These are phyloP conservation scores for Rhyacophila brunnea DNA, from an alignment of 1,140 invertebrate genomes.

Conservation along the genomic window DNA sequence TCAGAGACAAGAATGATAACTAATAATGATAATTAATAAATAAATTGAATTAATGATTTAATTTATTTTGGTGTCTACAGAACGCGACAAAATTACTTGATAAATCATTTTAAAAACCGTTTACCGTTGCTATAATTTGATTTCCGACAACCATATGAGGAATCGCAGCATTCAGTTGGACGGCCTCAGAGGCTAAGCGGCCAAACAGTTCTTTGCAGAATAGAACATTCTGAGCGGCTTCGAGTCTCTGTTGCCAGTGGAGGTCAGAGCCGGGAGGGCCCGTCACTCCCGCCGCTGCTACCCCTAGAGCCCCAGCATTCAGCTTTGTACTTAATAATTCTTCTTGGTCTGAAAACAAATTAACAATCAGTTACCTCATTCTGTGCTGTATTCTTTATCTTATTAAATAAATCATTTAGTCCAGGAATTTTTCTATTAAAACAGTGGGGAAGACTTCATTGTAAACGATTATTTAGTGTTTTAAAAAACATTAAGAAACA, in stretches of 20 bases:
- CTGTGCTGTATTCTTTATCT: too few relatives aligned
- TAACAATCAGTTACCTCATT: too few relatives aligned
- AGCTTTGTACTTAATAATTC: slow-evolving; percentile 77
- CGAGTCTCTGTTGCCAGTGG: slow-evolving; percentile 93
- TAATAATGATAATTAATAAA: background rate
- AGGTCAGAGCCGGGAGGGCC: slow-evolving; percentile 71
- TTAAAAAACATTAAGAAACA: too few relatives aligned
- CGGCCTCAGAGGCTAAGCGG: slow-evolving; percentile 91
- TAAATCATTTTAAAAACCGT: slow-evolving; percentile 3
- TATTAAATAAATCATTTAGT: too few relatives aligned
- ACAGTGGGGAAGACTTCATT: too few relatives aligned
- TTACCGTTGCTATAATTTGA: slow-evolving; percentile 91
- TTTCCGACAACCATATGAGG: slow-evolving; percentile 96
- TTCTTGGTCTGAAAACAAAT: slow-evolving; percentile 66
- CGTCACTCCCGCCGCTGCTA: slow-evolving; percentile 60
- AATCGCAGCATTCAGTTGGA: slow-evolving; percentile 87
- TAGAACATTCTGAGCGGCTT: slow-evolving; percentile 94
- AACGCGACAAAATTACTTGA: too few relatives aligned
- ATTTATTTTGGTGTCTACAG: too few relatives aligned
- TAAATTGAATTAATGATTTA: too few relatives aligned
- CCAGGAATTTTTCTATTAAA: too few relatives aligned
- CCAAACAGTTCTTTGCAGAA: slow-evolving; percentile 98
- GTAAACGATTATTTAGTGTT: too few relatives aligned
- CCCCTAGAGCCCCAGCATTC: slow-evolving; percentile 65
- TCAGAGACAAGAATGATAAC: background rate